Conservation (phyloP, 2,888 invertebrate genomes). For the Tiphia femorata region DNA sequence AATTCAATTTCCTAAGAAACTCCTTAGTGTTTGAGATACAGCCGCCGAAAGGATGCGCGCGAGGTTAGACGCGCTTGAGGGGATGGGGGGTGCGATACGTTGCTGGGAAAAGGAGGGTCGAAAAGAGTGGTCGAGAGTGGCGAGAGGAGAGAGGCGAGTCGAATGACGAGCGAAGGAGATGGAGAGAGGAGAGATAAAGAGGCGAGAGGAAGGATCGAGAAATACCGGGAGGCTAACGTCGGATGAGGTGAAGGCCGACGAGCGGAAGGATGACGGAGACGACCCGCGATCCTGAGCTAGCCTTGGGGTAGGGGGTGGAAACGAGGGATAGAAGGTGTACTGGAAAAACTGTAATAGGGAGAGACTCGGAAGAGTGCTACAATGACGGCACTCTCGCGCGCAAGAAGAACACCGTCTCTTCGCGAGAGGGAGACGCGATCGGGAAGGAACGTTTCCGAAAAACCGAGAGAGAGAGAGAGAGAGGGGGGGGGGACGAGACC, state of each 20-base stretch:
- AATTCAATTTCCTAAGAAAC: constrained; percentile 65
- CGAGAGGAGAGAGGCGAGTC: background rate
- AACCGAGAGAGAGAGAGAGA: constrained; percentile 12
- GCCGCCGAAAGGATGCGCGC: constrained; percentile 52
- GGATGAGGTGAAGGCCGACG: background rate
- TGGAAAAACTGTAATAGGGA: constrained; percentile 45
- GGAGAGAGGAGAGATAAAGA: background rate
- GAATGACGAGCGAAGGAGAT: background rate
- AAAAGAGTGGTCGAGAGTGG: constrained; percentile 10
- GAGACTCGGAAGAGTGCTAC: constrained; percentile 21
- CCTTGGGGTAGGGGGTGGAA: background rate
- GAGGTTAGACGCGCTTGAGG: constrained; percentile 41
- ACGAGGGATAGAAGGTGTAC: background rate
- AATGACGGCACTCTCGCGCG: too few relatives aligned
- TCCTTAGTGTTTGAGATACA: constrained; percentile 63
- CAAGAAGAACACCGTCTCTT: background rate
- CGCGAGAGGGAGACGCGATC: background rate
- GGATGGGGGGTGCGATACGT: constrained; percentile 23
- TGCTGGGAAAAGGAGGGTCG: constrained; percentile 19
- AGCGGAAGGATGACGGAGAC: too few relatives aligned
- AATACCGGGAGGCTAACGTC: background rate
- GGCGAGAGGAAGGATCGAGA: background rate
- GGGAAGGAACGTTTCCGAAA: constrained; percentile 1
- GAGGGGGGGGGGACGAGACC: constrained; percentile 1
- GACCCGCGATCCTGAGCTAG: too few relatives aligned